Conservation (phyloP, 2,888 invertebrate species). For the Unio delphinus region DNA sequence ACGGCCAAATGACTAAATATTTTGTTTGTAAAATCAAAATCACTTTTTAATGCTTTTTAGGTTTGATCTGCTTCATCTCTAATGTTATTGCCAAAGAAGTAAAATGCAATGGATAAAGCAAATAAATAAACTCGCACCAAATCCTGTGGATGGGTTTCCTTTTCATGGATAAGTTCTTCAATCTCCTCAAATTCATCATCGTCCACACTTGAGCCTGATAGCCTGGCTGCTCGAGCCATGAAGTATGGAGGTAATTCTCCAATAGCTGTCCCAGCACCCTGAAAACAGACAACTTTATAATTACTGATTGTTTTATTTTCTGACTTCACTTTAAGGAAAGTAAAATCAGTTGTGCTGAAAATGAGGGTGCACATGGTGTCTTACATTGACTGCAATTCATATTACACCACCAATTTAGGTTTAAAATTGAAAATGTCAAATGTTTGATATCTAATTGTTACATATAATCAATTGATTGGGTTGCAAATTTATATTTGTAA, state of each 20-base stretch:
- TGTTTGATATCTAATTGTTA: too few relatives aligned
- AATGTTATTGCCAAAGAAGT: neutral
- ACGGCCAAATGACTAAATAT: too few relatives aligned
- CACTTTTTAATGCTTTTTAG: neutral
- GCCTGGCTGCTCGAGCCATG: conserved; percentile 90
- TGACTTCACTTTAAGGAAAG: too few relatives aligned
- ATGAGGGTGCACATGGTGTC: neutral
- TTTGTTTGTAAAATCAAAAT: neutral
- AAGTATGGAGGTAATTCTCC: conserved; percentile 99
- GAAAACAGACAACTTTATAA: conserved; percentile 2
- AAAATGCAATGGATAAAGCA: neutral
- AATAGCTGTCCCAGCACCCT: conserved; percentile 88
- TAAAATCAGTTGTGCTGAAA: too few relatives aligned
- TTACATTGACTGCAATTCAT: too few relatives aligned
- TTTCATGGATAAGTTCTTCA: conserved; percentile 66
- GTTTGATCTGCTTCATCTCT: neutral
- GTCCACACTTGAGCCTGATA: conserved; percentile 74
- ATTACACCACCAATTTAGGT: too few relatives aligned
- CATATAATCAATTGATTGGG: too few relatives aligned
- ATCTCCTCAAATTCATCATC: conserved; percentile 70
- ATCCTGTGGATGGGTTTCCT: conserved; percentile 74
- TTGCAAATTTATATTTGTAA: too few relatives aligned
- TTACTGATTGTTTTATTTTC: too few relatives aligned
- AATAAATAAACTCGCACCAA: conserved; percentile 59
- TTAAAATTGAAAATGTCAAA: too few relatives aligned